Base-by-base conservation (phyloP, 30 jellyfish, hydroid and myxozoan species). In the Mastigias papua region DNA sequence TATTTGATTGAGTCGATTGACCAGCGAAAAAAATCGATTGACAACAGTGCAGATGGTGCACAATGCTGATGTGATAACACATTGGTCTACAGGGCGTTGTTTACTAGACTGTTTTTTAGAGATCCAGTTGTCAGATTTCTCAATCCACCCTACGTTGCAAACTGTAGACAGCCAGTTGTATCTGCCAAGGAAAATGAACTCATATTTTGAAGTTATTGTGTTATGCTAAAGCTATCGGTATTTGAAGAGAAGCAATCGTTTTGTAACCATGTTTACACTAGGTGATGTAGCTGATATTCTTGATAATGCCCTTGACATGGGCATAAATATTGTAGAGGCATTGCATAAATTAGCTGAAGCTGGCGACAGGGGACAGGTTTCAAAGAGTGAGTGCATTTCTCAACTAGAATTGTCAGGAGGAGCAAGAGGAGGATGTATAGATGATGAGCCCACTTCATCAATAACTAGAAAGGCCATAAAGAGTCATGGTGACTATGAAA, bases 271-370 rank as follows among this genome's bases (percentile, higher is more conserved):
- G 99, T 95, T 95, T 60, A 95, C 99, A 8, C 97, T 95, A 7
- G 99, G 99, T 2, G 99, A 95, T 76, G 99, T 95, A 8, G 97
- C 99, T 19, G 99, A 95, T 69, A 90, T 95, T 82, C 91, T 95
- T 48, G 99, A 95, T 81, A 66, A 90, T 65, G 99, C 99, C 73
- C 80, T 95, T 20, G 97, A 90, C 71, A 95, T 97, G 86, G 99
- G 99, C 1, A 86, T 95, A 16, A 84, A 95, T 22, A 90, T 95
- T 72, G 98, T 95, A 28, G 99, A 95, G 83, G 95, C 97, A 23
- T 57, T 95, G 51, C 82, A 90, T 46, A 95, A 86, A 77, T 80
- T 95, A 35, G 92, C 99, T 13, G 99, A 95, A 42, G 80, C 91
- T 34, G 99, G 97, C 0, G 98, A 93, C 58, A 80, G 67, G 67